phyloP scores from a whole-genome alignment of 2,888 invertebrate species.

The Acleris cristana region DNA sequence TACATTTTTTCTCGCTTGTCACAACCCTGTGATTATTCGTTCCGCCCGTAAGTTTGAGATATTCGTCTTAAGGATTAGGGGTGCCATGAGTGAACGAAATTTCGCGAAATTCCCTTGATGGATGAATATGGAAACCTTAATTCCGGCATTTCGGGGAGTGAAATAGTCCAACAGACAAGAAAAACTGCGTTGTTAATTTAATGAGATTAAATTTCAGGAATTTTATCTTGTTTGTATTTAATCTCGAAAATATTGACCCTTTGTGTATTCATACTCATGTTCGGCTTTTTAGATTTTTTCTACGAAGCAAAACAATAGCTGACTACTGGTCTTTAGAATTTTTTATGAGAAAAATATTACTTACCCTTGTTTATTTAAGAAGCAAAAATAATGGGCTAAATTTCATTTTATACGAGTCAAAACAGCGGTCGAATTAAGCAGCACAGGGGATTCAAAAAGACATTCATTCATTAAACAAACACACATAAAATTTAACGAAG shows the following conservation, averaged over 20 bases:
- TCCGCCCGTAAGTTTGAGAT: slow-evolving; percentile 77
- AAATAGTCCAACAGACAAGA: slow-evolving; percentile 67
- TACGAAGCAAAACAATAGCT: not conserved
- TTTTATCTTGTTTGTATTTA: slow-evolving; percentile 12
- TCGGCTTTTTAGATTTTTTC: not conserved
- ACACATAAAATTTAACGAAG: slow-evolving; percentile 81
- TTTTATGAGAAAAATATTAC: not conserved
- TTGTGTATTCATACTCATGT: slow-evolving; percentile 4
- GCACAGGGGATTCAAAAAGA: slow-evolving; percentile 77
- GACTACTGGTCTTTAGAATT: not conserved
- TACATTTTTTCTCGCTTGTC: slow-evolving; percentile 73
- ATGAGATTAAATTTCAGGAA: slow-evolving; percentile 36
- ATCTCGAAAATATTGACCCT: slow-evolving; percentile 9
- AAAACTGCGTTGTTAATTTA: slow-evolving; percentile 50
- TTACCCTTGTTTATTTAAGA: slow-evolving; percentile 7
- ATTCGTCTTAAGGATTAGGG: slow-evolving; percentile 81
- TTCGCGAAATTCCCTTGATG: slow-evolving; percentile 76
- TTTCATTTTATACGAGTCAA: slow-evolving; percentile 19
- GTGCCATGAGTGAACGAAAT: slow-evolving; percentile 72
- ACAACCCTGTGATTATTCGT: slow-evolving; percentile 76
- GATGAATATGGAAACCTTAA: slow-evolving; percentile 76
- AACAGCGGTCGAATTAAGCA: slow-evolving; percentile 49
- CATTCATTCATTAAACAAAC: slow-evolving; percentile 79
- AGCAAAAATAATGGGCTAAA: slow-evolving; percentile 6
- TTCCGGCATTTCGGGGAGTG: slow-evolving; percentile 71